Percentiles rank a stretch among this genome's conserved stretches.
Conservation (phyloP, 2,113 vertebrate species). For the Ceuthmochares aereus region DNA sequence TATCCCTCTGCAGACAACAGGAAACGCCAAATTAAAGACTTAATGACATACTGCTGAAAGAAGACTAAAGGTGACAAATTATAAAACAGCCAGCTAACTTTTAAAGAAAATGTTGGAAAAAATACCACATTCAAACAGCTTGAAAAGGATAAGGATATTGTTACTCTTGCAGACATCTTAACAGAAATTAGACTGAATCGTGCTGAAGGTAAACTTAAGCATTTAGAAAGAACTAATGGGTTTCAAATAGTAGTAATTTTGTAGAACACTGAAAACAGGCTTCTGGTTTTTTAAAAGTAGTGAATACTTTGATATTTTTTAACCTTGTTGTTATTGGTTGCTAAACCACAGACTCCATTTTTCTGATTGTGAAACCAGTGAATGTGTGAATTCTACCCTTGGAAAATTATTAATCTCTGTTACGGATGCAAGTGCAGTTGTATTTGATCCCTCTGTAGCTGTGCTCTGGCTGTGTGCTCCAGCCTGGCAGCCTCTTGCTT, state of each 20-base stretch:
- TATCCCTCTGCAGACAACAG: slow-evolving; percentile 79
- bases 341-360: not conserved
- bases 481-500: slow-evolving; percentile 37
- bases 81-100: slow-evolving; percentile 71
- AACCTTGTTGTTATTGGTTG: not conserved
- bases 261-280: not conserved
- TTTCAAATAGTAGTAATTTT: slow-evolving; percentile 17
- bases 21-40: slow-evolving; percentile 82
- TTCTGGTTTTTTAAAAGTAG: not conserved
- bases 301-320: not conserved
- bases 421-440: not conserved
- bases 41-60: slow-evolving; percentile 77
- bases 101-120: slow-evolving; percentile 54
- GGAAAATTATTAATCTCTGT: not conserved
- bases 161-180: slow-evolving; percentile 30
- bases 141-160: slow-evolving; percentile 48
- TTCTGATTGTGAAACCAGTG: not conserved
- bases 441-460: not conserved
- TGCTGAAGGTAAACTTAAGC: slow-evolving; percentile 1
- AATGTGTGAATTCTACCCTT: not conserved
- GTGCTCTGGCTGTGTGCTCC: not conserved
- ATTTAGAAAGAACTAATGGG: not conserved
- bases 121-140: slow-evolving; percentile 7
- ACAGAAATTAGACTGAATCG: not conserved
- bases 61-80: slow-evolving; percentile 80